Evolutionary conservation across 2,113 vertebrate genomes (phyloP), one percentile per base, ranked within the genome.

Genomic region (Proterorhinus semilunaris): DNA sequence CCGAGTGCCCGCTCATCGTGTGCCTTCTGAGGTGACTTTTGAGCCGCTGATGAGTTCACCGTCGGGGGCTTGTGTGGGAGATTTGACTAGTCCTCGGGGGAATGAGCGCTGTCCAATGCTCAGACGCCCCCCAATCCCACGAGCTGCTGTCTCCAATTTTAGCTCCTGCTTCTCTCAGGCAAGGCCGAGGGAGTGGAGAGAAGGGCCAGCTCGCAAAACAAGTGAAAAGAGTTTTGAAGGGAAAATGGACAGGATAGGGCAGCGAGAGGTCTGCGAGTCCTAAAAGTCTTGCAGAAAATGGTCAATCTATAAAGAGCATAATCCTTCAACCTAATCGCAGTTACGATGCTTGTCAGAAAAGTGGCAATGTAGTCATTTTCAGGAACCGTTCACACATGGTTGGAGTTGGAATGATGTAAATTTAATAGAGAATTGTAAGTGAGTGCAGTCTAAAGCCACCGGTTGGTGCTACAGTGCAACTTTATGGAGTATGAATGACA

Each of bases 1-100:
- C 44, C 42, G 42, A 61, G 58, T 44, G 58, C 12, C 13, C 4
- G 42, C 42, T 45, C 58, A 8, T 61, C 42, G 10, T 59, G 36
- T 59, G 57, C 42, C 57, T 59, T 59, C 36, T 43, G 57, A 44
- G 27, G 42, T n/a, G 58, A 61, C 58, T 61, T 61, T 61, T 61
- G 42, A 10, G 53, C 42, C 42, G 7, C 42, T 44, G 58, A 45
- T 45, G 58, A 45, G 58, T 61, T 61, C 42, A 45, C 58, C 9
- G 58, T 61, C 58, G 36, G 58, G 58, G 58, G 58, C 36, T 42
- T 16, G 42, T 45, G 58, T 12, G 1, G 8, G 58, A n/a, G 58
- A 61, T 59, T 36, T 44, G 42, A 44, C 36, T 15, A 44, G 58
- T 61, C 58, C 58, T 61, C 58, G 10, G 58, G 42, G 58, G 58